Evolutionary conservation across 2,113 vertebrate species (phyloP), one percentile per base, ranked within the genome.

Genomic region (Vicugna pacos): DNA sequence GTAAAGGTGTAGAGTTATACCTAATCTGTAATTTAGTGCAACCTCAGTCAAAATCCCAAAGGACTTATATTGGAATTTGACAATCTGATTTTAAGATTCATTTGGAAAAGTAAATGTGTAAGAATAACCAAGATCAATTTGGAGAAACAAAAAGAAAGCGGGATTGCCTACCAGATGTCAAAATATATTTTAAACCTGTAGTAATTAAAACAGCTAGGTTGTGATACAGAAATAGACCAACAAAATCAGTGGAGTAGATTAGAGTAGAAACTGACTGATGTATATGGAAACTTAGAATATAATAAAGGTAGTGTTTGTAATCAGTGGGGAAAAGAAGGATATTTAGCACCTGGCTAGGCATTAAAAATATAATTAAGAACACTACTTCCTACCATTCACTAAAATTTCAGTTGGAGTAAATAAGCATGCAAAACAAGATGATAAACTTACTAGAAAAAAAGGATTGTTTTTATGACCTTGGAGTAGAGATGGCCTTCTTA

Each of bases 91-190:
- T 62, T 56, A 72, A 87, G 92, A 42, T 88, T 97, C 10, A 48
- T 95, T 87, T 88, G 76, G 80, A 80, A 96, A 89, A 54, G 8
- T 22, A 89, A 80, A 60, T 81, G 13, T 95, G 3, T 12, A 81
- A n/a, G 32, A 87, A 93, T n/a, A 90, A 17, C 56, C 30, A 77
- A 72, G 46, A 83, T 38, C 14, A 77, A 56, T 69, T 91, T 93
- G n/a, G 60, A 70, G 82, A 95, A 93, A 75, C 17, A 60, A 75
- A 72, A 77, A 65, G 19, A 13, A 67, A 19, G 20, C 26, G 1
- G n/a, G 5, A 24, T 91, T 81, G 50, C 17, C 22, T 80, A 67
- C 28, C 12, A 65, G 3, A 3, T 75, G 52, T 76, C 32, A 93
- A 52, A 91, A 76, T 95, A 50, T 19, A 32, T 32, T 70, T 62